Conservation (phyloP, 2,888 invertebrate genomes). For the Drosophila pegasa region DNA sequence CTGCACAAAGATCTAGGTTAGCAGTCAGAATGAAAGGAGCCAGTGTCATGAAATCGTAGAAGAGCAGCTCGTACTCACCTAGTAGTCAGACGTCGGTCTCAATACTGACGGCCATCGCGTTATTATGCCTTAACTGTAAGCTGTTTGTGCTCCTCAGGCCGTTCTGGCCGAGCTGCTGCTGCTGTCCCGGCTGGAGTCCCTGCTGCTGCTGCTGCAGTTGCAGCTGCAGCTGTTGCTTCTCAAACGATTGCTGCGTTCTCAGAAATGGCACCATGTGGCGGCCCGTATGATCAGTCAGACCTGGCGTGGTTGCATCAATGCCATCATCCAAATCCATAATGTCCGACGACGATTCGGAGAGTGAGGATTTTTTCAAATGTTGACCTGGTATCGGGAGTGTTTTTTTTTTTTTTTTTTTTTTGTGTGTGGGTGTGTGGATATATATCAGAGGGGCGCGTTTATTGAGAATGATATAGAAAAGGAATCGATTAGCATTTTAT, state of each 20-base stretch:
- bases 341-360: conserved; percentile 95
- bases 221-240: conserved; percentile 84
- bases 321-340: conserved; percentile 97
- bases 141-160: conserved; percentile 78
- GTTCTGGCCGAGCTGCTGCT: conserved; percentile 71
- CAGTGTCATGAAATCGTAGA: neutral
- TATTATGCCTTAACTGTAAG: conserved; percentile 88
- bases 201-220: conserved; percentile 82
- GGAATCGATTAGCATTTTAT: conserved; percentile 58
- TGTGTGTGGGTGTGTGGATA: conserved; percentile 12
- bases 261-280: conserved; percentile 85
- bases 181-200: conserved; percentile 73
- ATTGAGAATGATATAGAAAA: conserved; percentile 48
- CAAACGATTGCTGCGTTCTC: conserved; percentile 84
- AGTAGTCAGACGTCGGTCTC: conserved; percentile 98
- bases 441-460: conserved; percentile 26
- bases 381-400: conserved; percentile 87
- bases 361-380: conserved; percentile 94
- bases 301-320: conserved; percentile 86
- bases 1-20: too few species aligned
- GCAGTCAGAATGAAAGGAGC: neutral
- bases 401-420: conserved; percentile 8
- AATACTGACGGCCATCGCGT: conserved; percentile 93
- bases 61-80: conserved; percentile 80
- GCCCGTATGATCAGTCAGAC: conserved; percentile 85